These are phyloP conservation scores for Saguinus imperator DNA, from an alignment of 2,113 vertebrate species.

Conservation along the genomic window DNA sequence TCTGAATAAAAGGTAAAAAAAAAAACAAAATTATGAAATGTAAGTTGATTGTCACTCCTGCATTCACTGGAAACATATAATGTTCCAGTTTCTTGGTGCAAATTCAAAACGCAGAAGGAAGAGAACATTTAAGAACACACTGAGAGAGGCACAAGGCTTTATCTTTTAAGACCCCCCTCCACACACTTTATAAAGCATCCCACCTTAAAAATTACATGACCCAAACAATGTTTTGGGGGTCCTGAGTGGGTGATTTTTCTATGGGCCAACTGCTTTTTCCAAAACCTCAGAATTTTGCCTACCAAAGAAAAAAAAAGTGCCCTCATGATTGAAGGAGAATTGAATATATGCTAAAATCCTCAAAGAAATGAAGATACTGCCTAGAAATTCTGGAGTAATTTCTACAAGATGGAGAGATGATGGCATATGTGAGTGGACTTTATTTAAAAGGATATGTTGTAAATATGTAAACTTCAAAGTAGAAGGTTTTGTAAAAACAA, in stretches of 20 bases:
- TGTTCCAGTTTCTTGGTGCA: neutral
- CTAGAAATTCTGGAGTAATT: neutral
- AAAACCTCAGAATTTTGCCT: neutral
- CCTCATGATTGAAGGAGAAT: neutral
- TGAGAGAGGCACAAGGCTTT: neutral
- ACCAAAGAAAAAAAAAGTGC: neutral
- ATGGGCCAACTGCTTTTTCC: neutral
- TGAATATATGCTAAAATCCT: neutral
- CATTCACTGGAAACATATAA: neutral
- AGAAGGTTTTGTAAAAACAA: neutral
- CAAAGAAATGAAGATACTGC: neutral
- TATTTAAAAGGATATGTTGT: neutral
- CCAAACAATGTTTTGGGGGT: neutral
- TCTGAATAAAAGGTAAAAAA: constrained; percentile 94
- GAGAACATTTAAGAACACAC: neutral
- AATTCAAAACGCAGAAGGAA: neutral
- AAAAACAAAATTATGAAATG: neutral
- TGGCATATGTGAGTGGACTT: neutral
- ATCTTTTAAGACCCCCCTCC: neutral
- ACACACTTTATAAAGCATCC: neutral
- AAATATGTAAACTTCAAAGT: neutral
- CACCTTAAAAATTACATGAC: neutral
- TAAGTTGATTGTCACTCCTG: neutral
- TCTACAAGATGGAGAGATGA: neutral
- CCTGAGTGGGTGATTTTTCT: neutral